A percentile compares a stretch with the other conserved stretches of the same genome.
phyloP scores from a whole-genome alignment of 2,888 invertebrate genomes.

The Nemapogon koenigi region DNA sequence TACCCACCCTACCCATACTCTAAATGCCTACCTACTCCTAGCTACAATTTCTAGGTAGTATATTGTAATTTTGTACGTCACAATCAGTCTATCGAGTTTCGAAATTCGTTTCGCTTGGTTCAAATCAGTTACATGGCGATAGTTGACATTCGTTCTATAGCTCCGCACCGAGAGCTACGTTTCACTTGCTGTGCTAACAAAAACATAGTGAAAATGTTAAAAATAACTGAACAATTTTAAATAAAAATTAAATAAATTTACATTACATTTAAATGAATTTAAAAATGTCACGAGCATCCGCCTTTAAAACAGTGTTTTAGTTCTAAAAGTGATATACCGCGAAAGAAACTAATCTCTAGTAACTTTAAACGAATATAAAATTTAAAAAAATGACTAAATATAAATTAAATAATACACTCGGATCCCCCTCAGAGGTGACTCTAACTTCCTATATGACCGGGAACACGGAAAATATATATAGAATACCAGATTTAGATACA shows the following conservation, averaged over 20 bases:
- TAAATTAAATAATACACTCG: conserved; percentile 52
- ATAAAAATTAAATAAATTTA: conserved; percentile 13
- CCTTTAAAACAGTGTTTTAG: conserved; percentile 42
- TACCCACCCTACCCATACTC: too few species aligned
- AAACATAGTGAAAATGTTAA: too few species aligned
- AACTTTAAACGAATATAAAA: not conserved
- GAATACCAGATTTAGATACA: conserved; percentile 28
- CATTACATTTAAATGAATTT: not conserved
- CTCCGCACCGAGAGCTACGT: too few species aligned
- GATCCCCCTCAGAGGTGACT: conserved; percentile 46
- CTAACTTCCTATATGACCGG: conserved; percentile 52
- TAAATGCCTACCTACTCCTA: too few species aligned
- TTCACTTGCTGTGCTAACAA: too few species aligned
- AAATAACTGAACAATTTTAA: not conserved
- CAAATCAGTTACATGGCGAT: too few species aligned
- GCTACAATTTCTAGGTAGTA: too few species aligned
- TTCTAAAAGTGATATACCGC: conserved; percentile 10
- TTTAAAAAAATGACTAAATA: conserved; percentile 57
- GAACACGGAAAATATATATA: conserved; percentile 25
- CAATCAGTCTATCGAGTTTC: too few species aligned
- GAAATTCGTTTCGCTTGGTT: too few species aligned
- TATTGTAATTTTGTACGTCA: too few species aligned
- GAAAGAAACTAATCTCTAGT: not conserved
- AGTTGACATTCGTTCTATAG: too few species aligned
- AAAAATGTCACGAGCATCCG: conserved; percentile 43